A percentile compares a stretch with the other conserved stretches of the same genome.
These are phyloP conservation scores for Oxyruncus cristatus DNA, from an alignment of 2,113 vertebrate genomes.

Conservation along the genomic window DNA sequence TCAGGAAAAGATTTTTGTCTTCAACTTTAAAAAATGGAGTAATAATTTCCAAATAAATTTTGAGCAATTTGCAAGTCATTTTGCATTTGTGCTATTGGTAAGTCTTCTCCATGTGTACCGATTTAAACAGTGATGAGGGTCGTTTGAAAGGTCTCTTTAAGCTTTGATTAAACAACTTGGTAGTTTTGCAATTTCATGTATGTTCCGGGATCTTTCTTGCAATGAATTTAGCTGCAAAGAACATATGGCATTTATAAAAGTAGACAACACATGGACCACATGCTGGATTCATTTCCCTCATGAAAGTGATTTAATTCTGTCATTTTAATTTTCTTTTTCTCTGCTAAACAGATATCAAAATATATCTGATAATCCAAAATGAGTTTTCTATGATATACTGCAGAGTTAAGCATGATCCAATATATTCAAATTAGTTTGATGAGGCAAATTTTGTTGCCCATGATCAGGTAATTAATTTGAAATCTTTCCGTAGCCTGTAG, in stretches of 20 bases:
- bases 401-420: conserved; percentile 75
- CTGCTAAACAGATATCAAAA: conserved; percentile 59
- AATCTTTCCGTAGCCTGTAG: conserved; percentile 83
- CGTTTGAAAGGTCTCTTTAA: conserved; percentile 56
- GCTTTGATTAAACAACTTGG: conserved; percentile 46
- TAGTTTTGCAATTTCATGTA: conserved; percentile 37
- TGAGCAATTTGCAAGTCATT: conserved; percentile 19
- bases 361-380: conserved; percentile 66
- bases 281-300: conserved; percentile 62
- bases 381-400: conserved; percentile 80
- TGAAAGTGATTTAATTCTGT: conserved; percentile 57
- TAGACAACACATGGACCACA: conserved; percentile 53
- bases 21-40: conserved; percentile 4
- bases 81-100: neutral
- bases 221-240: conserved; percentile 28
- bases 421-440: conserved; percentile 70
- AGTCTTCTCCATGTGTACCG: conserved; percentile 10
- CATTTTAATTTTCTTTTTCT: conserved; percentile 63
- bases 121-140: conserved; percentile 33
- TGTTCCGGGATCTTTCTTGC: conserved; percentile 32
- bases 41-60: conserved; percentile 39
- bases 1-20: conserved; percentile 12
- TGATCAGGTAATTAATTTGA: conserved; percentile 78
- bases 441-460: conserved; percentile 73
- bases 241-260: conserved; percentile 59